phyloP scores from a whole-genome alignment of 2,797 vertebrate genomes.

The Sebastes itinus region DNA sequence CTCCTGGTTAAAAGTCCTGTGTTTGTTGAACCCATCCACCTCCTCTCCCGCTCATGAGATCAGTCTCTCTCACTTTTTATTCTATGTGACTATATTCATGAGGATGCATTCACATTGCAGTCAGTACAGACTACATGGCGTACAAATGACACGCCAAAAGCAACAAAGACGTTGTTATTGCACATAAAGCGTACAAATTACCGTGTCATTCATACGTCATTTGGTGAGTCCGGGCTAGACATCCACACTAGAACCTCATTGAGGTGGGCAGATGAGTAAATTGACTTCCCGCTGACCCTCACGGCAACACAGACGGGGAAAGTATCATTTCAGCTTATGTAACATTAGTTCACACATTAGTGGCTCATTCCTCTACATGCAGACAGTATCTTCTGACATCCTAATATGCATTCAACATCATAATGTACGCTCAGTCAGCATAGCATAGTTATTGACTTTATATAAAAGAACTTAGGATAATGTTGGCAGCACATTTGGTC shows the following conservation, averaged over 20 bases:
- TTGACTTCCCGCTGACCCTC: background rate
- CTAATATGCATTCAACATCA: constrained; percentile 3
- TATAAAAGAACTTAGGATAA: constrained; percentile 39
- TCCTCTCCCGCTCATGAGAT: too few species aligned
- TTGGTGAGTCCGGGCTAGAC: background rate
- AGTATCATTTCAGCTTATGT: background rate
- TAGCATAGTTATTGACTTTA: constrained; percentile 31
- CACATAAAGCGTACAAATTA: too few species aligned
- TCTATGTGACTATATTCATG: too few species aligned
- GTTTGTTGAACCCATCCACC: too few species aligned
- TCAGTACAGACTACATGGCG: too few species aligned
- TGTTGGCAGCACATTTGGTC: constrained; percentile 44
- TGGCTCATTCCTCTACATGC: background rate
- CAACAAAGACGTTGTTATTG: too few species aligned
- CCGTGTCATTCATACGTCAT: too few species aligned
- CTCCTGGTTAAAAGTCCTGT: too few species aligned
- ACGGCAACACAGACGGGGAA: background rate
- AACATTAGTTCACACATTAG: background rate
- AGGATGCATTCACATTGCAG: too few species aligned
- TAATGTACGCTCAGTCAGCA: constrained; percentile 11
- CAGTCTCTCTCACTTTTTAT: too few species aligned
- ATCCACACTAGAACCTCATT: background rate
- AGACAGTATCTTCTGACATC: constrained; percentile 10
- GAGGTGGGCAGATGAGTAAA: background rate
- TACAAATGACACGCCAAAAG: too few species aligned